phyloP scores from a whole-genome alignment of 2,888 invertebrate species.

The Brachylomia viminalis region DNA sequence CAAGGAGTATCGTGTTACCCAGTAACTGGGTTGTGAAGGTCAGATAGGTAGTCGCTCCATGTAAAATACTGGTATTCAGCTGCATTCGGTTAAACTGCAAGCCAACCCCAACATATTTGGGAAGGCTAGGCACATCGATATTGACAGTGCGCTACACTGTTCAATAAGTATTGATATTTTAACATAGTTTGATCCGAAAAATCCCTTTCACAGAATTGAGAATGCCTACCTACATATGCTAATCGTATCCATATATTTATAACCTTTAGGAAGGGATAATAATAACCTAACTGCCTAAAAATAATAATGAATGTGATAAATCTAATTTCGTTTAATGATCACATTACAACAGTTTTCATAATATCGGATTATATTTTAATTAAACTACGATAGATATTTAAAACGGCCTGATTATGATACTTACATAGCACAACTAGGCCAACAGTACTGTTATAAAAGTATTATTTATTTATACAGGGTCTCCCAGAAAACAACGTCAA shows the following conservation, averaged over 20 bases:
- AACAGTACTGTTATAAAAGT: too few relatives aligned
- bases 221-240: background rate
- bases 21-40: background rate
- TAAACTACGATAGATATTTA: conserved; percentile 3
- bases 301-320: conserved; percentile 22
- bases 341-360: conserved; percentile 31
- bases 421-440: too few relatives aligned
- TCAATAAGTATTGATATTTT: background rate
- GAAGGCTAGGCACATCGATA: background rate
- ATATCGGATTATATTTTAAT: conserved; percentile 21
- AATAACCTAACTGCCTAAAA: conserved; percentile 1
- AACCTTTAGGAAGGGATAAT: background rate
- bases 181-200: background rate
- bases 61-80: background rate
- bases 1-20: background rate
- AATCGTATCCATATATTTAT: conserved; percentile 38
- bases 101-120: background rate
- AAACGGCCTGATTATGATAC: background rate
- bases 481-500: too few relatives aligned
- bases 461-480: too few relatives aligned
- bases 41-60: background rate
- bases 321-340: conserved; percentile 38
- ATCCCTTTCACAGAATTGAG: background rate
- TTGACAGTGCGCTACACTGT: background rate
- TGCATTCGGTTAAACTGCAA: background rate